Evolutionary conservation across 2,888 invertebrate genomes (phyloP).

Genomic region (Cantharis rufa): DNA sequence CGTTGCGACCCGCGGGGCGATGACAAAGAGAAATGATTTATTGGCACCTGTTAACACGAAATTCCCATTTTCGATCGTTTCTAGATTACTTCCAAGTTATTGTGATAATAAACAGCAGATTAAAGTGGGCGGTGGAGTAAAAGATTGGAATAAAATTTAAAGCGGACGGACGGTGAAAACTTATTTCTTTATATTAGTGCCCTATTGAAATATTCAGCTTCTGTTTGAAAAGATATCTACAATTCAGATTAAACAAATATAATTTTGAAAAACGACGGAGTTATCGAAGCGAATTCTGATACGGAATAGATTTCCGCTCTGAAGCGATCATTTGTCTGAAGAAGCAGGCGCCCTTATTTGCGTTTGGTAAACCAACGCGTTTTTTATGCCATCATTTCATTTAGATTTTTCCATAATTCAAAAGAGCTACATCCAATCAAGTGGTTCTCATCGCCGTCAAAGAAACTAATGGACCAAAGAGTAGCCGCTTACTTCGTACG

Average conservation of each 20-base stretch:
- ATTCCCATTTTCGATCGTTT: conserved; percentile 37
- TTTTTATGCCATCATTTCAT: conserved; percentile 38
- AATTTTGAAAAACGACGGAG: conserved; percentile 51
- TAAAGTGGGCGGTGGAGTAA: neutral
- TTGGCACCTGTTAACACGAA: conserved; percentile 43
- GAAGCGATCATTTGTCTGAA: conserved; percentile 44
- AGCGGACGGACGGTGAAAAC: conserved; percentile 9
- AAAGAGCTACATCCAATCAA: conserved; percentile 46
- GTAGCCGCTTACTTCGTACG: conserved; percentile 38
- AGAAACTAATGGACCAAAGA: conserved; percentile 52
- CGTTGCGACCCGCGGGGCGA: conserved; percentile 23
- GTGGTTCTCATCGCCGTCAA: conserved; percentile 40
- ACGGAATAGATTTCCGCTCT: conserved; percentile 45
- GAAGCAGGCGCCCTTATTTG: conserved; percentile 50
- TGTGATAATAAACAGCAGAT: conserved; percentile 17
- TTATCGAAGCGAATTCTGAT: conserved; percentile 44
- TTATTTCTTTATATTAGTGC: neutral
- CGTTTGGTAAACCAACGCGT: conserved; percentile 40
- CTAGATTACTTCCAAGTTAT: conserved; percentile 20
- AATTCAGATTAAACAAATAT: conserved; percentile 56
- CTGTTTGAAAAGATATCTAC: conserved; percentile 47
- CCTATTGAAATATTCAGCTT: conserved; percentile 23
- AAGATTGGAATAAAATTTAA: conserved; percentile 14
- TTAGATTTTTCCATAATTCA: conserved; percentile 43
- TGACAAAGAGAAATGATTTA: conserved; percentile 40